Percentiles rank a stretch among this genome's conserved stretches.
These are phyloP conservation scores for Epinotia demarniana DNA, from an alignment of 2,888 invertebrate species.

Conservation along the genomic window DNA sequence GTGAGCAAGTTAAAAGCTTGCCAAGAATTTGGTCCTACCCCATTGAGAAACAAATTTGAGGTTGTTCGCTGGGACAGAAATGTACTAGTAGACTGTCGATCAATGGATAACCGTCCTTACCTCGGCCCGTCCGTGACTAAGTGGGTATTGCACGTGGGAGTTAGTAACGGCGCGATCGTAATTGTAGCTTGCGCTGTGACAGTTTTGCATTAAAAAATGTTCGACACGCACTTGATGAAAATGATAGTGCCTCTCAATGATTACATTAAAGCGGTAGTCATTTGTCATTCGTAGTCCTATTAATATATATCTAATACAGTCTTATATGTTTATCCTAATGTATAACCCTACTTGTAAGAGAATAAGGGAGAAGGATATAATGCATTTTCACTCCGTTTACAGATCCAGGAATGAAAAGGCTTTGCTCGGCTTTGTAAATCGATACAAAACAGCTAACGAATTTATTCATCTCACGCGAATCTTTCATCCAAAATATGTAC, in stretches of 20 bases:
- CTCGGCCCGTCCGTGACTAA: slow-evolving; percentile 38
- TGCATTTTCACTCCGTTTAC: too few relatives aligned
- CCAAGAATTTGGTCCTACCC: too few relatives aligned
- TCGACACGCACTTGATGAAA: slow-evolving; percentile 6
- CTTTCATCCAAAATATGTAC: too few relatives aligned
- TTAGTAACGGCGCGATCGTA: slow-evolving; percentile 33
- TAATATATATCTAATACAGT: neutral
- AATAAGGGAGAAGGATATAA: neutral
- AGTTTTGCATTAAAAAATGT: slow-evolving; percentile 8
- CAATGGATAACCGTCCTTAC: slow-evolving; percentile 29
- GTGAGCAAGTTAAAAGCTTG: too few relatives aligned
- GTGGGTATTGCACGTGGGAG: slow-evolving; percentile 38
- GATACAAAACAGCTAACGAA: too few relatives aligned
- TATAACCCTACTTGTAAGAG: neutral
- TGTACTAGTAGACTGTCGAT: neutral
- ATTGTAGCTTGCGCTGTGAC: slow-evolving; percentile 26
- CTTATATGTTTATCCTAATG: neutral
- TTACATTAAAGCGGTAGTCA: too few relatives aligned
- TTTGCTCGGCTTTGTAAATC: too few relatives aligned
- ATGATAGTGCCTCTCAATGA: slow-evolving; percentile 10
- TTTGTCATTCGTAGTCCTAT: neutral
- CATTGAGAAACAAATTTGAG: neutral
- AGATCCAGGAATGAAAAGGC: too few relatives aligned
- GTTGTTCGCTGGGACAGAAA: neutral
- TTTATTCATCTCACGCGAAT: too few relatives aligned